These are phyloP conservation scores for Loripinus fragilis DNA, from an alignment of 2,888 invertebrate genomes.

Conservation along the genomic window DNA sequence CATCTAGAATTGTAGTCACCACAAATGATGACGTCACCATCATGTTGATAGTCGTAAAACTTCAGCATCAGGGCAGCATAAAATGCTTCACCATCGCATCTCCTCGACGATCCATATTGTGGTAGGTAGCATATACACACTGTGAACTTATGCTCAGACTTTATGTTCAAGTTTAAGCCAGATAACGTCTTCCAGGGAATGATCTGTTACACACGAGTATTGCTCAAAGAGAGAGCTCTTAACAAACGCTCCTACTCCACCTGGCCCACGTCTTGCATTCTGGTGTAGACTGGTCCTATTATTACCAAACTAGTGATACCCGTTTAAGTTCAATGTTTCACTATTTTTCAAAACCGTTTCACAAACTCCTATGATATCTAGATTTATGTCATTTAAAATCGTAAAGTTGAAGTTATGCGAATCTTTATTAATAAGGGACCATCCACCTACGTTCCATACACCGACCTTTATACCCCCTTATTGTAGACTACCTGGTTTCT, in stretches of 20 bases:
- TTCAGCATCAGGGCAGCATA: neutral
- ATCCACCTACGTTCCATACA: conserved; percentile 2
- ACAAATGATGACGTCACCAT: conserved; percentile 15
- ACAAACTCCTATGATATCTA: neutral
- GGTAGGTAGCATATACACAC: conserved; percentile 20
- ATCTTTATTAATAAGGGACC: neutral
- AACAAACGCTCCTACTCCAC: neutral
- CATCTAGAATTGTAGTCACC: conserved; percentile 39
- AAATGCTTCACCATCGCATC: conserved; percentile 7
- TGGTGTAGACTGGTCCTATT: neutral
- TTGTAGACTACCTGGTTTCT: neutral
- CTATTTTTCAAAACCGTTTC: conserved; percentile 1
- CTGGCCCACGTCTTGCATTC: neutral
- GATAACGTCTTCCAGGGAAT: neutral
- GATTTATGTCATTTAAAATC: neutral
- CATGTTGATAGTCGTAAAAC: neutral
- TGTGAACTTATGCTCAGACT: neutral
- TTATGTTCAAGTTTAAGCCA: neutral
- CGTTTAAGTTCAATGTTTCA: neutral
- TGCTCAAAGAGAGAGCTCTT: neutral
- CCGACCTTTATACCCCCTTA: conserved; percentile 12
- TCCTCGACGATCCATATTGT: conserved; percentile 9
- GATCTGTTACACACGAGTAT: neutral
- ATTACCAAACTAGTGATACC: neutral
- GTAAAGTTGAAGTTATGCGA: neutral